Base-by-base conservation (phyloP, 2,113 vertebrate genomes). In the Saimiri boliviensis region DNA sequence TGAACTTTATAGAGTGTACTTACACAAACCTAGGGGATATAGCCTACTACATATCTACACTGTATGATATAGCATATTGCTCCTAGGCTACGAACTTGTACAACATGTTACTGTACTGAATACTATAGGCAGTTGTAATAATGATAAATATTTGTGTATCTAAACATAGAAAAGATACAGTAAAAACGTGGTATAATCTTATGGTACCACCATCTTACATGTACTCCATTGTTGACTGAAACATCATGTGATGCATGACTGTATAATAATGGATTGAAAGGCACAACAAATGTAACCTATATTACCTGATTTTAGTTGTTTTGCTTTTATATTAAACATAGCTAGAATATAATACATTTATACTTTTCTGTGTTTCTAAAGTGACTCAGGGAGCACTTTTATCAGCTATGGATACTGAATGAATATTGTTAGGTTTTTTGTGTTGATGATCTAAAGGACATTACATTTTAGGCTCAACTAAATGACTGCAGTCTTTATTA, bases 251-350 rank as follows among this genome's bases (percentile, higher is more conserved):
- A 21, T 12, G 20, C 10, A 73, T 40, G n/a, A 40, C 20, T 92
- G 56, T 76, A 20, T 86, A 86, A 81, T 58, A 80, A 37, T 70
- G 47, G 37, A 73, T 77, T 92, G n/a, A 66, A 47, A 63, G 58
- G 2, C 27, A 47, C 8, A 87, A 17, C 21, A 63, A 17, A 25
- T 91, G 2, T 66, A 96, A 91, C 32, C 23, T 68, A 14, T 32
- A 30, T 54, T 68, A 86, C 25, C 82, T 83, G 10, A 86, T 89
- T 97, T 71, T 45, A 35, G 1, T 92, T 86, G 73, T 49, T 95
- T 95, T 66, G 32, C 49, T 32, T 90, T 93, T 85, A 21, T 86
- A 68, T 94, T 94, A 63, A 89, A 45, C 35, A 81, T 77, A 81
- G 17, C 23, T 96, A 49, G 14, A 88, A 20, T 90, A 66, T 79